phyloP scores from a whole-genome alignment of 2,113 vertebrate genomes.

The Callopanchax toddi region DNA sequence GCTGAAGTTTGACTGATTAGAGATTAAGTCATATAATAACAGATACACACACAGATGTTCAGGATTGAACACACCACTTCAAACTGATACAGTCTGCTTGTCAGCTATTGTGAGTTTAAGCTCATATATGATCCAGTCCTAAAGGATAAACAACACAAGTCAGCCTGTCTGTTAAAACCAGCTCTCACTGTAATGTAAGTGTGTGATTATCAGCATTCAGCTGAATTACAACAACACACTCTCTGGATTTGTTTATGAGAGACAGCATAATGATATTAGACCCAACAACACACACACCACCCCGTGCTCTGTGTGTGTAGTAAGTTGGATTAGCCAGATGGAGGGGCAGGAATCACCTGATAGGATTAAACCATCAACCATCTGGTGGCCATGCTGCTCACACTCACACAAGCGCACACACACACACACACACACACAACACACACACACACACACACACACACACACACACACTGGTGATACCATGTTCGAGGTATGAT shows the following conservation, averaged over 20 bases:
- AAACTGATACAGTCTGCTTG: conserved; percentile 34
- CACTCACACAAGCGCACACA: conserved; percentile 22
- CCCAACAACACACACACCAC: conserved; percentile 13
- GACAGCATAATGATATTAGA: conserved; percentile 63
- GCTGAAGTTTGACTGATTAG: too few relatives aligned
- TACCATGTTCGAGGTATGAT: conserved; percentile 81
- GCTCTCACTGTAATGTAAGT: conserved; percentile 21
- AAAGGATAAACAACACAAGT: conserved; percentile 37
- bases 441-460: conserved; percentile 32
- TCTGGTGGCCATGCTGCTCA: conserved; percentile 72
- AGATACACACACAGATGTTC: conserved; percentile 32
- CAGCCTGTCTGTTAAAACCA: conserved; percentile 37
- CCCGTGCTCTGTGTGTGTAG: conserved; percentile 48
- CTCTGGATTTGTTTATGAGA: conserved; percentile 46
- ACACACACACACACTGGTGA: conserved; percentile 19
- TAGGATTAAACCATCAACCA: conserved; percentile 80
- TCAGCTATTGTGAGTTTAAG: conserved; percentile 34
- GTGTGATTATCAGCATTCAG: conserved; percentile 38
- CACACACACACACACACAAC: conserved; percentile 23
- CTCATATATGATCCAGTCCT: conserved; percentile 33
- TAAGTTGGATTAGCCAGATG: conserved; percentile 75
- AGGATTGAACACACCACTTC: conserved; percentile 9
- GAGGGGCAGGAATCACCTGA: conserved; percentile 78
- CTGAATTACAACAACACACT: conserved; percentile 50
- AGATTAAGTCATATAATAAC: conserved; percentile 34